Conservation (phyloP, 2,113 vertebrate genomes). For the Connochaetes taurinus region DNA sequence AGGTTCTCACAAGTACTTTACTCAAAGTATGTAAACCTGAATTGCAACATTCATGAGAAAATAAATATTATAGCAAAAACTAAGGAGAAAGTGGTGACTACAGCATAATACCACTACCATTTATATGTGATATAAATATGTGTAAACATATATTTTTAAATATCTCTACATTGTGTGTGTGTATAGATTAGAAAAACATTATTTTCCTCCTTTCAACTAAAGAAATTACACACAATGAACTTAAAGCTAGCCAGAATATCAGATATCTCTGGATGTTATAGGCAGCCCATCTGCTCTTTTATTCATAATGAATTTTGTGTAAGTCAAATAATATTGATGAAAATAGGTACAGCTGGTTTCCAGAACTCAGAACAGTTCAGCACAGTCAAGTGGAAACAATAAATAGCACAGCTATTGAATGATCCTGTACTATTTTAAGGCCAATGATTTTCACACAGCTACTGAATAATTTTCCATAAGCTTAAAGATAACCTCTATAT, state of each 20-base stretch:
- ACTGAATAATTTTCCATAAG: not conserved
- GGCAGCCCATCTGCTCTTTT: not conserved
- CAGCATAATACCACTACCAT: not conserved
- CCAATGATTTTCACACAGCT: not conserved
- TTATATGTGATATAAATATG: not conserved
- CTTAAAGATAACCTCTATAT: not conserved
- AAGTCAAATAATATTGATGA: conserved; percentile 12
- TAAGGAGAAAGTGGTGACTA: not conserved
- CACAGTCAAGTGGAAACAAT: not conserved
- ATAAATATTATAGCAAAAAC: not conserved
- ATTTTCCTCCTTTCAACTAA: not conserved
- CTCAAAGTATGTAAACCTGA: not conserved
- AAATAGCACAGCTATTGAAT: not conserved
- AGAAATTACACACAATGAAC: not conserved
- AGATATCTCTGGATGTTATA: conserved; percentile 13
- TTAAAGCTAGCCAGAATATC: not conserved
- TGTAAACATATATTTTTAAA: not conserved
- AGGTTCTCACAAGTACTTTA: not conserved
- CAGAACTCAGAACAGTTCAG: not conserved
- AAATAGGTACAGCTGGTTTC: not conserved
- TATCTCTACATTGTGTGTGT: not conserved
- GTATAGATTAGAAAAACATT: not conserved
- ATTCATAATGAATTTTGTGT: conserved; percentile 19
- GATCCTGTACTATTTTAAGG: not conserved
- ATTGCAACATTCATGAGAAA: not conserved